Evolutionary conservation across 2,113 vertebrate genomes (phyloP).

Genomic region (Labeo catla): DNA sequence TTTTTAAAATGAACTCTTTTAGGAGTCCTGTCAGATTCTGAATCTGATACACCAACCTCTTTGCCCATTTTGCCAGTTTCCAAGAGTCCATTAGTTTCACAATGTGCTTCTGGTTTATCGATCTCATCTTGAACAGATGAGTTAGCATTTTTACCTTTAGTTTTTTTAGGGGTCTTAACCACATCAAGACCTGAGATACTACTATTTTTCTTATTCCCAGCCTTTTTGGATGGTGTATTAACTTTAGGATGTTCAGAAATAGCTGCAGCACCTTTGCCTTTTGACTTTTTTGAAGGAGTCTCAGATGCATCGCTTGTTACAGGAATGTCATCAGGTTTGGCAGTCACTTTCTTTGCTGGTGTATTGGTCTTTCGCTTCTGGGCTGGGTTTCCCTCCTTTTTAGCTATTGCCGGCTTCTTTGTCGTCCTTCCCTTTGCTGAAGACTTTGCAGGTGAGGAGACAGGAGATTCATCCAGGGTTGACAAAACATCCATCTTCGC

Average conservation of each 20-base stretch:
- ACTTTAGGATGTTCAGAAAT: background rate
- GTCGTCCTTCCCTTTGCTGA: background rate
- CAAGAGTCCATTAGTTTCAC: background rate
- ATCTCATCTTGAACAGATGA: background rate
- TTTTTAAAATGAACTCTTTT: background rate
- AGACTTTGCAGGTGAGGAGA: background rate
- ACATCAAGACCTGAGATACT: background rate
- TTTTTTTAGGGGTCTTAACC: background rate
- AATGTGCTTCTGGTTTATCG: background rate
- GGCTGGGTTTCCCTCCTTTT: constrained; percentile 15
- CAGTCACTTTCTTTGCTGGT: background rate
- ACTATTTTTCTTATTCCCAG: background rate
- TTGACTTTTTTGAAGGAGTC: constrained; percentile 1
- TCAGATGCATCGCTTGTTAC: constrained; percentile 3
- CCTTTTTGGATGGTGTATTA: constrained; percentile 3
- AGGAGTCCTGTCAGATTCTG: background rate
- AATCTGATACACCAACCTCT: background rate
- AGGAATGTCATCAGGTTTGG: background rate
- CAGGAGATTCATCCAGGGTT: background rate
- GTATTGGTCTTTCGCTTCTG: constrained; percentile 10
- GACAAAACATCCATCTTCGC: constrained; percentile 69
- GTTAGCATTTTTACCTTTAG: background rate
- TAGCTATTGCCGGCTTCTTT: background rate
- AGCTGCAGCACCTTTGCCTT: background rate
- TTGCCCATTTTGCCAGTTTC: constrained; percentile 10